Evolutionary conservation across 2,888 invertebrate species (phyloP), one percentile per base, ranked within the genome.

Genomic region (Crossocerus cetratus): DNA sequence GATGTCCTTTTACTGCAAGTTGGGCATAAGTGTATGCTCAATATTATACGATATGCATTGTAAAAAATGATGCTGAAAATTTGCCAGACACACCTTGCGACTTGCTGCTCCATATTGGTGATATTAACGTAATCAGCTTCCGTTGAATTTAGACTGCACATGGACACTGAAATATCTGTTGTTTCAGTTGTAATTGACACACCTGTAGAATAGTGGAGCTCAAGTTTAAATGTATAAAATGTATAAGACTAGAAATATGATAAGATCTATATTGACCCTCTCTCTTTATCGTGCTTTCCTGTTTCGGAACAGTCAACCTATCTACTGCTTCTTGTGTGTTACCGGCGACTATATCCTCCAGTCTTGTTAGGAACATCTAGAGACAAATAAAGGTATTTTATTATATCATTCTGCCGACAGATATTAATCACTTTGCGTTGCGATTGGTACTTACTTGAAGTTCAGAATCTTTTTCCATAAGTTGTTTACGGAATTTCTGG

Each of bases 381-480:
- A 43, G 13, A 8, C 5, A 49, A 49, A 49, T 16, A 49, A 49
- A 49, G 11, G 16, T 16, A 49, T 5, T 32, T 32, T 5, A 32
- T 32, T 32, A 32, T 3, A 32, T 3, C 11, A n/a, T 32, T 32
- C 8, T 32, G 5, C 3, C 8, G 32, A 32, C 23, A 32, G 1
- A 11, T 32, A 1, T 8, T 11, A 32, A 32, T 32, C 8, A 8
- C 11, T 32, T 32, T 32, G 8, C 32, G 2, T 32, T 32, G 32
- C 1, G 32, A 4, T 32, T 32, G 32, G 0, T 8, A 72, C 82
- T 81, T 65, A 94, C 94, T 93, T 96, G 96, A 79, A 96, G 90
- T 86, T 96, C 96, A 59, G 94, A 94, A 88, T 97, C 96, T 86
- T 95, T 94, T 82, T 97, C 97, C 90, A 96, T 93, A 72, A 98